Base-by-base conservation (phyloP, 1,140 invertebrate species). In the Sarcophaga peregrina region DNA sequence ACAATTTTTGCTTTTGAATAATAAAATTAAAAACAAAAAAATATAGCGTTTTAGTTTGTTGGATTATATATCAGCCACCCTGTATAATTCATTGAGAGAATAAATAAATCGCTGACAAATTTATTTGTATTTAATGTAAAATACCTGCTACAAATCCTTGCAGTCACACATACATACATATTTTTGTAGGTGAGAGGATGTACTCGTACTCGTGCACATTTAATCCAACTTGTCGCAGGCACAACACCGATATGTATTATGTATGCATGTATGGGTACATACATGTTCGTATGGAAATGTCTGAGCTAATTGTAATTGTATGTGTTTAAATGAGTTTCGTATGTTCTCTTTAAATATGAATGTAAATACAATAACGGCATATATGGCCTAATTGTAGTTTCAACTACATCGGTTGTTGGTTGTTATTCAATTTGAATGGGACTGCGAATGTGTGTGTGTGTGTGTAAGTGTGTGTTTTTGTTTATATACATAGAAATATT, bases 61-160 rank as follows among this genome's bases (percentile, higher is more conserved):
- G n/a, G n/a, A n/a, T n/a, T n/a, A n/a, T n/a, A n/a, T n/a, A n/a
- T n/a, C n/a, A n/a, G n/a, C n/a, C n/a, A n/a, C n/a, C n/a, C n/a
- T n/a, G n/a, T n/a, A n/a, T n/a, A n/a, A n/a, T n/a, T n/a, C 54
- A 58, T n/a, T 58, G 54, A 58, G n/a, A 25, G 62, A 68, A 68
- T 68, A 20, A 68, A 68, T 68, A 68, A 68, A 68, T 68, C 62
- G 62, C 62, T 68, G 62, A 68, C 62, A 68, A 68, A 68, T 68
- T n/a, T 58, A n/a, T 58, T 58, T 13, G 13, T n/a, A 6, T 58
- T 58, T n/a, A 15, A 58, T 58, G 54, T 58, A 58, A 58, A 58
- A 15, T 58, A 58, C 54, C 15, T 58, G 3, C 11, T n/a, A 58
- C 25, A 37, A 37, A 37, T 37, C 4, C 25, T 37, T 37, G 25